These are phyloP conservation scores for Agriopis leucophaearia DNA, from an alignment of 2,888 invertebrate genomes.

Conservation along the genomic window DNA sequence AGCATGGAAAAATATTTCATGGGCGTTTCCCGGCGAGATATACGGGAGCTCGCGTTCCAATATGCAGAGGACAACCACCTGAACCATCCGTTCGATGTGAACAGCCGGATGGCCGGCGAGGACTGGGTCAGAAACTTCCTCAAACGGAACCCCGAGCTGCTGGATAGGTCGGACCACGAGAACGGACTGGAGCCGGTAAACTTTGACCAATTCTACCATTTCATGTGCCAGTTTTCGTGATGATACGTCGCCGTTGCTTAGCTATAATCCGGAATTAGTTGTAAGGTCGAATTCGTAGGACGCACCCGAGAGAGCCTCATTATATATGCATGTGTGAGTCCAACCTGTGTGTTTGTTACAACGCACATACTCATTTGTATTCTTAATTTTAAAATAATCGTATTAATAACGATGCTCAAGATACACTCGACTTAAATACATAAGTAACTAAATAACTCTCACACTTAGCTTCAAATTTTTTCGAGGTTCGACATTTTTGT, in stretches of 20 bases:
- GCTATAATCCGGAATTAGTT: constrained; percentile 52
- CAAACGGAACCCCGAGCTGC: constrained; percentile 78
- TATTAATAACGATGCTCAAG: constrained; percentile 50
- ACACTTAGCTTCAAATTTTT: constrained; percentile 20
- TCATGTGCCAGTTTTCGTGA: constrained; percentile 83
- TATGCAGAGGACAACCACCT: constrained; percentile 80
- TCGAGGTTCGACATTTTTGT: constrained; percentile 31
- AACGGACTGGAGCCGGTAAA: constrained; percentile 78
- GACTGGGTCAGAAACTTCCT: constrained; percentile 84
- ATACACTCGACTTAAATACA: constrained; percentile 38
- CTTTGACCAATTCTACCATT: constrained; percentile 83
- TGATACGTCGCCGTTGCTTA: constrained; percentile 56
- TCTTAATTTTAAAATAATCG: constrained; percentile 47
- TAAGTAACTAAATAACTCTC: constrained; percentile 40
- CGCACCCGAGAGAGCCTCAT: constrained; percentile 66
- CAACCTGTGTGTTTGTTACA: constrained; percentile 51
- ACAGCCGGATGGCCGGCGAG: constrained; percentile 82
- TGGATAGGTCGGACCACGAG: constrained; percentile 73
- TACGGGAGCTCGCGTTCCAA: constrained; percentile 81
- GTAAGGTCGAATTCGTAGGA: constrained; percentile 60
- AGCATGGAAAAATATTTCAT: constrained; percentile 83
- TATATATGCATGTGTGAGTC: constrained; percentile 55
- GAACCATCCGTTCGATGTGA: constrained; percentile 80
- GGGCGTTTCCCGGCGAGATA: constrained; percentile 80
- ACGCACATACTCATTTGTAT: constrained; percentile 50